Percentiles rank a stretch among this genome's conserved stretches.
These are phyloP conservation scores for Hypocryptadius cinnamomeus DNA, from an alignment of 2,113 vertebrate genomes.

Conservation along the genomic window DNA sequence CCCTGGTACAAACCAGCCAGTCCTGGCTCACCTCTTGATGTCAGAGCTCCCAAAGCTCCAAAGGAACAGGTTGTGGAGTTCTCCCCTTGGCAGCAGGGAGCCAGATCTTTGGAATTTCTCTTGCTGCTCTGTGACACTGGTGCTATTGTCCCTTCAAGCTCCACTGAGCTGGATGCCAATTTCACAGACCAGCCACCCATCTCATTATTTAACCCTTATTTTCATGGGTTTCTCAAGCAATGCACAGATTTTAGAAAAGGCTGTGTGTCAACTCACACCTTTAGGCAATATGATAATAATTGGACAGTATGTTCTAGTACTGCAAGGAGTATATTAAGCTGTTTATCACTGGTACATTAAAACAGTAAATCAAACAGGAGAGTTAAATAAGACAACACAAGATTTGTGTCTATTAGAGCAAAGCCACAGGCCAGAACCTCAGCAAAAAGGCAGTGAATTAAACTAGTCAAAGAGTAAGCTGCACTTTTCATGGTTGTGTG, in stretches of 20 bases:
- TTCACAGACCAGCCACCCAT: not conserved
- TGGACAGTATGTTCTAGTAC: not conserved
- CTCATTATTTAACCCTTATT: not conserved
- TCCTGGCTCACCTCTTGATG: not conserved
- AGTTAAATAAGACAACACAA: not conserved
- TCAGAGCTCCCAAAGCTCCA: not conserved
- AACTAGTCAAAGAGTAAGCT: conserved; percentile 8
- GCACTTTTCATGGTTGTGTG: not conserved
- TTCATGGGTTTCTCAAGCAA: not conserved
- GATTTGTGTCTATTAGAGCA: conserved; percentile 16
- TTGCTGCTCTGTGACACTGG: not conserved
- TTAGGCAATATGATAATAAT: not conserved
- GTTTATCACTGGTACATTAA: conserved; percentile 31
- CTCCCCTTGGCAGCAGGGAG: not conserved
- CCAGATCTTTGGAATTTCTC: not conserved
- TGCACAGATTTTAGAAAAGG: not conserved
- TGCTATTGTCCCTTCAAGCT: not conserved
- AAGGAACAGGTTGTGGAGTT: not conserved
- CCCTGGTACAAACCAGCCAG: not conserved
- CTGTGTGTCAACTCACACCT: not conserved
- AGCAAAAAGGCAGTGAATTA: conserved; percentile 16
- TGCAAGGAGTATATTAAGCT: not conserved
- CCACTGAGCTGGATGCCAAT: not conserved
- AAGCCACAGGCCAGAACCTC: conserved; percentile 14
- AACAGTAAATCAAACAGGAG: conserved; percentile 26